Base-by-base conservation (phyloP, 2,888 invertebrate species). In the Agonopterix heracliana region DNA sequence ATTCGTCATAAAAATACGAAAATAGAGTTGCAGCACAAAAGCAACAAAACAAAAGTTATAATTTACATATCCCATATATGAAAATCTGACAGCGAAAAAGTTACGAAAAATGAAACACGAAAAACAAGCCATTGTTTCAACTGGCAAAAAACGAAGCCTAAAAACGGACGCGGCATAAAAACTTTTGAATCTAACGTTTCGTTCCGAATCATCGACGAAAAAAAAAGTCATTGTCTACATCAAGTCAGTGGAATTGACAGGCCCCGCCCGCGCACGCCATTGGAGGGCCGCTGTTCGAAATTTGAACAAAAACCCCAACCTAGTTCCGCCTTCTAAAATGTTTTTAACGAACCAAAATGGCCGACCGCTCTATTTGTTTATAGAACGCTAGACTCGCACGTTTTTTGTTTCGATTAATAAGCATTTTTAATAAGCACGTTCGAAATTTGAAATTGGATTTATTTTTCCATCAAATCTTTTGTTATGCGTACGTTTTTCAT, bases 271-370 rank as follows among this genome's bases (percentile, higher is more conserved):
- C 83, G 81, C 79, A 62, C 76, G 81, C 85, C 42, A 87, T 86
- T 87, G 87, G 87, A 80, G 81, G 81, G 74, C 71, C 74, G 78
- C 73, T 66, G 71, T 74, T 81, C 81, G 78, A 84, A 86, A 81
- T 84, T 86, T 81, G 75, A 82, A 86, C 84, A 84, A 85, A 86
- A 85, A 81, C 81, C 75, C 81, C 81, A 80, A 81, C 78, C 78
- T 85, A 85, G 87, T 83, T 85, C 86, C 87, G 87, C 87, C 86
- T 88, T 85, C 86, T 81, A 84, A 82, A 86, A 83, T 84, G 83
- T 84, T 86, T 82, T 84, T 78, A 78, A 77, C 72, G 75, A 78
- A 70, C 78, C 81, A 86, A 84, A 79, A 87, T 86, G 87, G 87
- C 87, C 63, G 81, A 74, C 68, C 69, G 66, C 74, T 75, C 81